Evolutionary conservation across 2,888 invertebrate genomes (phyloP).

Genomic region (Biston betularia): DNA sequence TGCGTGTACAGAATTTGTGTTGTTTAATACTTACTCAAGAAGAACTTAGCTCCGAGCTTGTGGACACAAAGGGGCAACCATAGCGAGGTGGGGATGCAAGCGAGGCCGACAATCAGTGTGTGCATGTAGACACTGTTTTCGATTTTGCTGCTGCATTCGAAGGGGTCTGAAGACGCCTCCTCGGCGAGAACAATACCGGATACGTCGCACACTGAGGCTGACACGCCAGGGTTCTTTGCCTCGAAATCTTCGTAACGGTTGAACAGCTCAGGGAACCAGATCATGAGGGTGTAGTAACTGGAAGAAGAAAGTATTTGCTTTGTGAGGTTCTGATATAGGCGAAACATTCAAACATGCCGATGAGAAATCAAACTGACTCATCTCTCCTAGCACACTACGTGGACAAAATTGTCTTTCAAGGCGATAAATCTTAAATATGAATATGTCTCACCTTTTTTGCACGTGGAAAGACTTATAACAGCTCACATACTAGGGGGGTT

Average conservation of each 20-base stretch:
- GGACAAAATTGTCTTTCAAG: too few species aligned
- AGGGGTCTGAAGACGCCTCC: slow-evolving; percentile 74
- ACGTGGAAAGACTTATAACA: too few species aligned
- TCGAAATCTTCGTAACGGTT: slow-evolving; percentile 93
- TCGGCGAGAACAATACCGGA: slow-evolving; percentile 87
- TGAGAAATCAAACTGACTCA: too few species aligned
- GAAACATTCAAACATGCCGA: too few species aligned
- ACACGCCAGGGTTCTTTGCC: slow-evolving; percentile 87
- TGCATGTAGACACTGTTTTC: slow-evolving; percentile 90
- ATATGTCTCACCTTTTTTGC: too few species aligned
- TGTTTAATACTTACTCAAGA: slow-evolving; percentile 87
- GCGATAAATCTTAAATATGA: too few species aligned
- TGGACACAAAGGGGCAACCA: slow-evolving; percentile 93
- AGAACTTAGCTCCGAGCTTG: slow-evolving; percentile 92
- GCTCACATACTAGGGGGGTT: too few species aligned
- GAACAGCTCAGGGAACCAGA: slow-evolving; percentile 97
- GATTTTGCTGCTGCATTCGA: slow-evolving; percentile 88
- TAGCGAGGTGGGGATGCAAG: slow-evolving; percentile 92
- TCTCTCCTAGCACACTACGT: too few species aligned
- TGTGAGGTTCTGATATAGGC: background rate
- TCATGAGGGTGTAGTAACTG: slow-evolving; percentile 96
- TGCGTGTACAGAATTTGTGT: too few species aligned
- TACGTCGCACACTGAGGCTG: slow-evolving; percentile 92
- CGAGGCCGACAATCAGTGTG: slow-evolving; percentile 92
- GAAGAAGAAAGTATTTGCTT: slow-evolving; percentile 25